Percentiles rank a stretch among this genome's conserved stretches.
Evolutionary conservation across 2,888 invertebrate species (phyloP).

Genomic region (Sinotaia quadrata): DNA sequence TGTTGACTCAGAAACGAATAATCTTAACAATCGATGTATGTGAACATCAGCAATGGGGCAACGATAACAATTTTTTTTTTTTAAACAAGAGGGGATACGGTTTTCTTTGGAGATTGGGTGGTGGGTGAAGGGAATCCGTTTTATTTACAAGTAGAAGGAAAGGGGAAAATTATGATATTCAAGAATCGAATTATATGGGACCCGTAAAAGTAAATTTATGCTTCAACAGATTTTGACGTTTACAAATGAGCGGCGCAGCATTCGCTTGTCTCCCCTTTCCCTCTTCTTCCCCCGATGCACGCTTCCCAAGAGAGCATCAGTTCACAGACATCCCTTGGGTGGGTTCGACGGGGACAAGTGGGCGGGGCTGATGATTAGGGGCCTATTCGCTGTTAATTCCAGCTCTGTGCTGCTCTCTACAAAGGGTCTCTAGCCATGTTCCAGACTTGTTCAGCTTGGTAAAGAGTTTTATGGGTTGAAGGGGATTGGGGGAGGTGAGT

Average conservation of each 20-base stretch:
- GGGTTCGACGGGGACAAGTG: neutral
- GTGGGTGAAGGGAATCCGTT: too few relatives aligned
- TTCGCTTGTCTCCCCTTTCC: neutral
- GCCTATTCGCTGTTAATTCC: slow-evolving; percentile 13
- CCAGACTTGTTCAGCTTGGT: neutral
- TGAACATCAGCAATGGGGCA: too few relatives aligned
- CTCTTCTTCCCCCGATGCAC: neutral
- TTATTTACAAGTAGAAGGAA: too few relatives aligned
- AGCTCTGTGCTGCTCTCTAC: slow-evolving; percentile 13
- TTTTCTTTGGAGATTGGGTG: too few relatives aligned
- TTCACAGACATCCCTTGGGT: neutral
- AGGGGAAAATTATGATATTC: too few relatives aligned
- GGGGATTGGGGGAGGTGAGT: neutral
- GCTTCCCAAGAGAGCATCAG: neutral
- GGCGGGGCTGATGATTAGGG: slow-evolving; percentile 24
- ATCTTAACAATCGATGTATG: too few relatives aligned
- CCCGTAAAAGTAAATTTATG: slow-evolving; percentile 3
- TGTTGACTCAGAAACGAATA: too few relatives aligned
- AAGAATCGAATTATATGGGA: too few relatives aligned
- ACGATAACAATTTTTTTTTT: too few relatives aligned
- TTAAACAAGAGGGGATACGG: too few relatives aligned
- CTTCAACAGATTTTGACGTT: slow-evolving; percentile 1
- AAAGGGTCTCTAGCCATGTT: neutral
- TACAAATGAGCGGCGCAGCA: neutral
- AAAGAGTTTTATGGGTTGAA: neutral